These are phyloP conservation scores for Parotia lawesii DNA, from an alignment of 2,113 vertebrate genomes.

Conservation along the genomic window DNA sequence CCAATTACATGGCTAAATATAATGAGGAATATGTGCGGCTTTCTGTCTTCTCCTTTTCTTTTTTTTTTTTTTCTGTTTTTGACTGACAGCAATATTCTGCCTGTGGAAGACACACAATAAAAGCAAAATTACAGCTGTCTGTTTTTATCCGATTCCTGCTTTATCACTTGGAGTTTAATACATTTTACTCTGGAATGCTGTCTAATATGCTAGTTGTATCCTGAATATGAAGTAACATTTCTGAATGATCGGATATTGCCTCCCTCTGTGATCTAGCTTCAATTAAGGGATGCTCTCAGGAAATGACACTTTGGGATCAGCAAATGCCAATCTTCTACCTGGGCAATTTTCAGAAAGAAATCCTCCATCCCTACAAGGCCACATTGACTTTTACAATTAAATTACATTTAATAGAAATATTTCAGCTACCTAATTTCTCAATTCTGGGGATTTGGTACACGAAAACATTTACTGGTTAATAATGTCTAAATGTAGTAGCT, in stretches of 20 bases:
- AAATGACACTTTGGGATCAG: conserved; percentile 64
- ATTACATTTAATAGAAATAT: conserved; percentile 61
- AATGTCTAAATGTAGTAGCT: conserved; percentile 23
- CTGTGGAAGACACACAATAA: conserved; percentile 56
- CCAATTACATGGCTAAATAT: conserved; percentile 44
- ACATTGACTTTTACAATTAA: conserved; percentile 72
- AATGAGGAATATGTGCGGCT: conserved; percentile 31
- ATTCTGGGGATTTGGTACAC: not conserved
- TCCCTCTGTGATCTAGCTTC: conserved; percentile 57
- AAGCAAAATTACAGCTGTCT: conserved; percentile 68
- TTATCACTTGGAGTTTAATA: conserved; percentile 70
- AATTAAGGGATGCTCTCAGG: conserved; percentile 61
- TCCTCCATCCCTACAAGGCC: conserved; percentile 38
- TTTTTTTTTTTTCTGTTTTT: not conserved
- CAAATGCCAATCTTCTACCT: conserved; percentile 69
- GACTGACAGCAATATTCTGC: conserved; percentile 64
- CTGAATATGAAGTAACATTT: conserved; percentile 67
- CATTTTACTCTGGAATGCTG: conserved; percentile 65
- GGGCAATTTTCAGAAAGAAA: conserved; percentile 61
- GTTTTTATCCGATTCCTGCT: conserved; percentile 66
- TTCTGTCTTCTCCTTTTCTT: not conserved
- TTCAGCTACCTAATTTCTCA: conserved; percentile 49
- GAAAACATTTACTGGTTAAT: conserved; percentile 40
- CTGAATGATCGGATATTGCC: conserved; percentile 58
- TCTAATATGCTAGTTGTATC: conserved; percentile 61